These are phyloP conservation scores for Cistogaster globosa DNA, from an alignment of 2,888 invertebrate genomes.

Conservation along the genomic window DNA sequence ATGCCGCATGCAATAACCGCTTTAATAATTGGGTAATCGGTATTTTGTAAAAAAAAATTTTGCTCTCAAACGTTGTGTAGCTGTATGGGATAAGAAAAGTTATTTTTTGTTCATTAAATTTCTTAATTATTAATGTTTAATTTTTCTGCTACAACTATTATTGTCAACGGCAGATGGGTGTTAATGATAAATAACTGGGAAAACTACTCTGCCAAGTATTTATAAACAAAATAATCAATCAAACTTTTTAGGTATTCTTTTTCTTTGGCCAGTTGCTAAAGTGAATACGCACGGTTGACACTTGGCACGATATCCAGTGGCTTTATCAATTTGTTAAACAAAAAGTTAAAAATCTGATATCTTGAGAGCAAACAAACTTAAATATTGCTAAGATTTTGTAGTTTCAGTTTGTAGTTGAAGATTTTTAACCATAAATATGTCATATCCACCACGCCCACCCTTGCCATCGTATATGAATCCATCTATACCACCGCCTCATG, in stretches of 20 bases:
- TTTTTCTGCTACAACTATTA: conserved; percentile 2
- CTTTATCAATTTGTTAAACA: not conserved
- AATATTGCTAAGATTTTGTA: conserved; percentile 18
- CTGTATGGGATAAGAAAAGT: conserved; percentile 22
- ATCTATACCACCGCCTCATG: conserved; percentile 86
- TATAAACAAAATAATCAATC: conserved; percentile 21
- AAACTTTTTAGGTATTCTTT: conserved; percentile 29
- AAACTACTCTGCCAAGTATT: not conserved
- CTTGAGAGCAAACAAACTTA: not conserved
- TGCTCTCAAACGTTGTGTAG: conserved; percentile 62
- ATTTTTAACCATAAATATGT: conserved; percentile 85
- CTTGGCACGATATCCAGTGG: conserved; percentile 45
- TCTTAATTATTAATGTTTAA: conserved; percentile 13
- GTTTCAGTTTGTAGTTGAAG: conserved; percentile 17
- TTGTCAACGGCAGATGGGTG: conserved; percentile 18
- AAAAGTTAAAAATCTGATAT: not conserved
- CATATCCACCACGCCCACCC: conserved; percentile 93
- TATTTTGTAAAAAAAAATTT: conserved; percentile 47
- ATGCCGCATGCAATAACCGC: conserved; percentile 62
- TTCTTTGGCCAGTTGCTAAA: conserved; percentile 10
- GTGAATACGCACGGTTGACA: conserved; percentile 41
- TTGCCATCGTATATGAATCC: conserved; percentile 90
- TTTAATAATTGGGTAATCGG: conserved; percentile 47
- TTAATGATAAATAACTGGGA: conserved; percentile 9
- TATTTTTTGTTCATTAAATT: conserved; percentile 17